These are phyloP conservation scores for Arctopsyche grandis DNA, from an alignment of 1,140 invertebrate species.

Conservation along the genomic window DNA sequence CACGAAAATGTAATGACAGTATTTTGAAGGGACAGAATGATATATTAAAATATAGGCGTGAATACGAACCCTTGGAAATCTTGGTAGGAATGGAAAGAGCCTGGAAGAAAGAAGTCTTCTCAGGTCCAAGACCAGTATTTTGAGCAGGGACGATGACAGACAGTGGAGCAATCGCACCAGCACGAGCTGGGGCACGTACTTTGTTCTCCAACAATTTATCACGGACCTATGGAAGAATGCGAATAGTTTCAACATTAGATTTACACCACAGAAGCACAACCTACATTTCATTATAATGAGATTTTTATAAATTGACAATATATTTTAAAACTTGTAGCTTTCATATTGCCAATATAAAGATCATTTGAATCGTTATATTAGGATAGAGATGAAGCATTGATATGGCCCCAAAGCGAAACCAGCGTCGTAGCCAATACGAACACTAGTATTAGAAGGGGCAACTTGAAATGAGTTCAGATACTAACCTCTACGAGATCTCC, in stretches of 20 bases:
- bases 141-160: constrained; percentile 98
- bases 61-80: constrained; percentile 92
- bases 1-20: constrained; percentile 35
- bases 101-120: constrained; percentile 99
- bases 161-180: constrained; percentile 95
- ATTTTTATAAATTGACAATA: background rate
- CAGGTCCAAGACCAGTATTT: constrained; percentile 97
- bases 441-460: constrained; percentile 41
- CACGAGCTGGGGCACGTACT: constrained; percentile 94
- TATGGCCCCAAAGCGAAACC: constrained; percentile 59
- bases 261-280: background rate
- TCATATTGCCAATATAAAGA: constrained; percentile 47
- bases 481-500: constrained; percentile 90
- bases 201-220: constrained; percentile 96
- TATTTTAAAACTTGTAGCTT: constrained; percentile 31
- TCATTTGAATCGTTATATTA: constrained; percentile 57
- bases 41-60: constrained; percentile 37
- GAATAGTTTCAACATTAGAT: background rate
- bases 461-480: background rate
- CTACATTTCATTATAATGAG: background rate
- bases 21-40: constrained; percentile 53
- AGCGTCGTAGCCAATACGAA: background rate
- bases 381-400: constrained; percentile 60
- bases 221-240: constrained; percentile 69
- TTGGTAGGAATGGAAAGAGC: constrained; percentile 99